Evolutionary conservation across 2,113 vertebrate species (phyloP).

Genomic region (Haemorhous mexicanus): DNA sequence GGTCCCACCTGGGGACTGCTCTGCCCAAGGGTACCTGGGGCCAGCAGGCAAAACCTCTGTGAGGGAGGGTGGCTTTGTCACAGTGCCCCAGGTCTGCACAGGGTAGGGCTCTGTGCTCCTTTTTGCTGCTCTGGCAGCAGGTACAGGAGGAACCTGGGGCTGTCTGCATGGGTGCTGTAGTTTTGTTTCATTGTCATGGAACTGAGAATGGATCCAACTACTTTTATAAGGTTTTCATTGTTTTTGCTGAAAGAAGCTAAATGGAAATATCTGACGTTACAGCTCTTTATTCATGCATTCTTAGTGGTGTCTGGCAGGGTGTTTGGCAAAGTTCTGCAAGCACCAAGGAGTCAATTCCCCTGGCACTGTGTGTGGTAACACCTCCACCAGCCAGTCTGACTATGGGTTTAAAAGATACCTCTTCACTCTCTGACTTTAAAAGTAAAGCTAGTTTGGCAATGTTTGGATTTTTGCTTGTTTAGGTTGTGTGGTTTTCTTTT

Average conservation of each 20-base stretch:
- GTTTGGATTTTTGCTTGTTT: not conserved
- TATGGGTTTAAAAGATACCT: not conserved
- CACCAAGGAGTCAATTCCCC: not conserved
- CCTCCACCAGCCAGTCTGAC: not conserved
- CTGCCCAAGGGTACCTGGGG: accelerated
- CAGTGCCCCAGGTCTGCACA: accelerated
- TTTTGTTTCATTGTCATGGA: not conserved
- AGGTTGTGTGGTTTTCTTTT: not conserved
- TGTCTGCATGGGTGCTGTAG: not conserved
- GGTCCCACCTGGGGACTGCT: accelerated
- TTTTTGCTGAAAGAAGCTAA: not conserved
- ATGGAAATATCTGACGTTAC: not conserved
- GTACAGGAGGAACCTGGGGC: not conserved
- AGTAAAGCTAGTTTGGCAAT: not conserved
- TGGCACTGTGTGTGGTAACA: accelerated
- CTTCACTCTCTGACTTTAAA: not conserved
- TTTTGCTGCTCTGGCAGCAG: not conserved
- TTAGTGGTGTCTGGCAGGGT: not conserved
- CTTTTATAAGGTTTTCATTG: accelerated
- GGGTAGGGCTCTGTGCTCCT: no score
- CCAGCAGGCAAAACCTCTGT: accelerated
- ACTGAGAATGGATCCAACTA: not conserved
- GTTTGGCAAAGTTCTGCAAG: not conserved
- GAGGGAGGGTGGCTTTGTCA: accelerated
- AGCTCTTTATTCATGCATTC: not conserved